Conservation (phyloP, 2,888 invertebrate species). For the Zygothrica quintamaculata region DNA sequence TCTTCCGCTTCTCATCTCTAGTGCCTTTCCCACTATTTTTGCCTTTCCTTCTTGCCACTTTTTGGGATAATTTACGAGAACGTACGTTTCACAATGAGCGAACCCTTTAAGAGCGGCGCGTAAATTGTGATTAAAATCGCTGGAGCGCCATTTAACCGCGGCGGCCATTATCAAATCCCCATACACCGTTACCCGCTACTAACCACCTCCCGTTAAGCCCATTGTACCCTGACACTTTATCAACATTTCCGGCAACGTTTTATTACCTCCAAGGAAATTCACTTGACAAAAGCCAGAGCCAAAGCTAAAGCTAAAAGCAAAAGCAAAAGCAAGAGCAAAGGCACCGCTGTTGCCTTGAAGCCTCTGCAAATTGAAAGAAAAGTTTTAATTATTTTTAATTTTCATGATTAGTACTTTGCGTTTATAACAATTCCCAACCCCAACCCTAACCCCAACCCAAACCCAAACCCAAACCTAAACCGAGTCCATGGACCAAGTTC, state of each 20-base stretch:
- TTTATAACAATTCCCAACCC: slow-evolving; percentile 54
- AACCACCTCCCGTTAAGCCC: slow-evolving; percentile 3
- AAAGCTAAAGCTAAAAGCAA: slow-evolving; percentile 35
- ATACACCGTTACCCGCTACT: not conserved
- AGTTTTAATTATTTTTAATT: slow-evolving; percentile 83
- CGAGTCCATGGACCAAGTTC: not conserved
- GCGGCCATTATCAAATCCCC: slow-evolving; percentile 67
- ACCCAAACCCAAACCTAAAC: not conserved
- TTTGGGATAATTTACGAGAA: slow-evolving; percentile 64
- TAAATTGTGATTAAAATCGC: slow-evolving; percentile 80
- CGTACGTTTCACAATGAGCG: slow-evolving; percentile 26
- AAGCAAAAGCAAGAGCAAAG: slow-evolving; percentile 9
- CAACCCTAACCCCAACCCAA: not conserved
- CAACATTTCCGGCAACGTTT: slow-evolving; percentile 68
- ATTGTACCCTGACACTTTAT: slow-evolving; percentile 59
- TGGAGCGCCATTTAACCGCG: slow-evolving; percentile 81
- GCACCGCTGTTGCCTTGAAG: slow-evolving; percentile 13
- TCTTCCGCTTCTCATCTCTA: too few species aligned
- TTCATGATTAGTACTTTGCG: slow-evolving; percentile 82
- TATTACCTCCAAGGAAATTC: slow-evolving; percentile 69
- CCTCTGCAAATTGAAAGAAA: slow-evolving; percentile 71
- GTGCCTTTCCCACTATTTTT: too few species aligned
- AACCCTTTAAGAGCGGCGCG: slow-evolving; percentile 60
- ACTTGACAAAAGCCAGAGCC: slow-evolving; percentile 48
- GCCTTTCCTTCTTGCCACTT: slow-evolving; percentile 22